Evolutionary conservation across 2,113 vertebrate species (phyloP).

Genomic region (Lepisosteus osseus): DNA sequence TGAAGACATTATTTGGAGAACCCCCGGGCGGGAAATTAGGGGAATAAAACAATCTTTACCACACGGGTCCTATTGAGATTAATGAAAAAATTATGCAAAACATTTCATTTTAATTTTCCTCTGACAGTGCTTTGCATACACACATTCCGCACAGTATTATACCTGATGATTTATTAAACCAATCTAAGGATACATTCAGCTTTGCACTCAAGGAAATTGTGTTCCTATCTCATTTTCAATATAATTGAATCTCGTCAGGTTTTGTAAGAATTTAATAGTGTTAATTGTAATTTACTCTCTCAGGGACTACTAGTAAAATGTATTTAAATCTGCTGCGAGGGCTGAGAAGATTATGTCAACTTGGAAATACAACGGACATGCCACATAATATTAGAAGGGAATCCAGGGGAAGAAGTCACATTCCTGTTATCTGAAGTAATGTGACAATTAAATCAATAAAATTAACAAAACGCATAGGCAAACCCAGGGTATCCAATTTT

Average conservation of each 20-base stretch:
- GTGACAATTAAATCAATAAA: conserved; percentile 30
- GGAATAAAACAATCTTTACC: conserved; percentile 81
- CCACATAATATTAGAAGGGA: conserved; percentile 61
- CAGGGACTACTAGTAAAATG: conserved; percentile 68
- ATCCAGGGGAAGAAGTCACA: conserved; percentile 28
- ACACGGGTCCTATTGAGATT: conserved; percentile 85
- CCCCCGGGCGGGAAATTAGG: conserved; percentile 76
- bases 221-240: conserved; percentile 74
- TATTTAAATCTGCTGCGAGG: conserved; percentile 60
- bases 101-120: conserved; percentile 79
- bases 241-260: conserved; percentile 92
- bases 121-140: conserved; percentile 74
- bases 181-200: conserved; percentile 70
- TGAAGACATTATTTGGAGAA: conserved; percentile 79
- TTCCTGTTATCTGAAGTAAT: conserved; percentile 39
- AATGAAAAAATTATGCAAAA: conserved; percentile 90
- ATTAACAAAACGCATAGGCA: background rate
- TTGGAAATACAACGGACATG: conserved; percentile 63
- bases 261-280: conserved; percentile 86
- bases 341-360: conserved; percentile 57
- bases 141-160: conserved; percentile 58
- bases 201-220: conserved; percentile 59
- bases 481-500: background rate
- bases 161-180: conserved; percentile 85
- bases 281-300: conserved; percentile 85